Evolutionary conservation across 2,888 invertebrate species (phyloP).

Genomic region (Sialis lutaria): DNA sequence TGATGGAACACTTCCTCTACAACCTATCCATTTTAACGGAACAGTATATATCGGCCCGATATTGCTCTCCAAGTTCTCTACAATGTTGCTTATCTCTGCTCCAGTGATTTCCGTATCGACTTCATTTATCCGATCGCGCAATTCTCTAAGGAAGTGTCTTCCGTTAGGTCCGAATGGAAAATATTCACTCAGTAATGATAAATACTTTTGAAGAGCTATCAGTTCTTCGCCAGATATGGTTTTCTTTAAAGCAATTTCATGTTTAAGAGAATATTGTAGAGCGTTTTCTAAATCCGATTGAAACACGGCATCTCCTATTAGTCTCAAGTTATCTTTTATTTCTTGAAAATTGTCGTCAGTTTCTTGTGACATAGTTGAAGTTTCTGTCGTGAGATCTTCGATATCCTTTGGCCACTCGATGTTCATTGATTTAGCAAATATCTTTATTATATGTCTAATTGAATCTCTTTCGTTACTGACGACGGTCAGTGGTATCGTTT

Average conservation of each 20-base stretch:
- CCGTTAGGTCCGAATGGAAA: conserved; percentile 64
- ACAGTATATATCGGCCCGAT: conserved; percentile 37
- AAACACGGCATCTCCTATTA: conserved; percentile 44
- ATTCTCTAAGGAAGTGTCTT: conserved; percentile 40
- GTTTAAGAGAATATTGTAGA: conserved; percentile 61
- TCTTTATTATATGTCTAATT: conserved; percentile 24
- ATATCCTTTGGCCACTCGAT: conserved; percentile 15
- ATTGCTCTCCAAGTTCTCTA: conserved; percentile 32
- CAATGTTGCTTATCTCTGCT: conserved; percentile 35
- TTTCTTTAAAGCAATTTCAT: conserved; percentile 62
- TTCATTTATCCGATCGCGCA: conserved; percentile 33
- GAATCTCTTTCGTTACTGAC: conserved; percentile 17
- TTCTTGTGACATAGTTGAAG: conserved; percentile 15
- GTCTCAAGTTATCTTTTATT: conserved; percentile 20
- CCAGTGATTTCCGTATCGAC: conserved; percentile 37
- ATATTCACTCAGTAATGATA: conserved; percentile 52
- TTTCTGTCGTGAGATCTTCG: conserved; percentile 10
- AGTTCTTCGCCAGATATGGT: conserved; percentile 53
- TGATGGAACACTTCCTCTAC: conserved; percentile 56
- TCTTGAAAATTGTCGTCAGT: conserved; percentile 16
- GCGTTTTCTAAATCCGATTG: conserved; percentile 80
- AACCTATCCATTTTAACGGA: conserved; percentile 53
- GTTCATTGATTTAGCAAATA: conserved; percentile 26
- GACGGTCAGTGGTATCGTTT: conserved; percentile 25
- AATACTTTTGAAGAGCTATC: conserved; percentile 52